Evolutionary conservation across 2,113 vertebrate genomes (phyloP).

Genomic region (Nestor notabilis): DNA sequence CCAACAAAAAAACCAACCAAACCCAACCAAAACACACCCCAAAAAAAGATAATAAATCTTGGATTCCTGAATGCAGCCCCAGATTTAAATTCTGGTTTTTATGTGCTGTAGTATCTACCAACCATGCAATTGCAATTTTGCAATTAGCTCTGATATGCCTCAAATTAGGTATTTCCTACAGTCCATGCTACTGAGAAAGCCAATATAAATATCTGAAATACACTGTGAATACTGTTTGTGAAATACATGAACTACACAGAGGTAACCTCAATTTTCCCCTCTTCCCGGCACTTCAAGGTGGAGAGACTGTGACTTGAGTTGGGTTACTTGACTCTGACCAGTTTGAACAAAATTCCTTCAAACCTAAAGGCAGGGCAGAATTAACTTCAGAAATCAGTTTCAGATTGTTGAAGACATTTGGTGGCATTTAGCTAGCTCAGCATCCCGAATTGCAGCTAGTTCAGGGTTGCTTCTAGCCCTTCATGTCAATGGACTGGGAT

Average conservation of each 20-base stretch:
- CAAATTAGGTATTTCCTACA: not conserved
- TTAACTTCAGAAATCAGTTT: not conserved
- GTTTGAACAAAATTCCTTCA: not conserved
- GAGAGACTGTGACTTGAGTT: not conserved
- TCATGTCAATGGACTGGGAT: not conserved
- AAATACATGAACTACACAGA: not conserved
- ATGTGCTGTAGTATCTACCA: not conserved
- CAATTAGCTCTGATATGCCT: not conserved
- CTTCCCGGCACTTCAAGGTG: not conserved
- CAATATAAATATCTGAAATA: not conserved
- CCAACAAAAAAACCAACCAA: too few relatives aligned
- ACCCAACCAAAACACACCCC: too few relatives aligned
- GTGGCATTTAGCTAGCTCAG: not conserved
- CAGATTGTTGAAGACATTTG: not conserved
- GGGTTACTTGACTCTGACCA: not conserved
- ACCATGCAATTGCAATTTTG: not conserved
- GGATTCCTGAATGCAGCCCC: not conserved
- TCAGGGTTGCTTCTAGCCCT: not conserved
- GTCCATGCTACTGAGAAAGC: not conserved
- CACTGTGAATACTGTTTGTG: not conserved
- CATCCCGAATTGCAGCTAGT: not conserved
- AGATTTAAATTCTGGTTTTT: not conserved
- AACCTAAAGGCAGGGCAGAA: not conserved
- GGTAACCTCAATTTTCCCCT: not conserved
- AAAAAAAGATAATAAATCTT: not conserved